phyloP scores from a whole-genome alignment of 2,888 invertebrate species.

The Stegophylla sp. region DNA sequence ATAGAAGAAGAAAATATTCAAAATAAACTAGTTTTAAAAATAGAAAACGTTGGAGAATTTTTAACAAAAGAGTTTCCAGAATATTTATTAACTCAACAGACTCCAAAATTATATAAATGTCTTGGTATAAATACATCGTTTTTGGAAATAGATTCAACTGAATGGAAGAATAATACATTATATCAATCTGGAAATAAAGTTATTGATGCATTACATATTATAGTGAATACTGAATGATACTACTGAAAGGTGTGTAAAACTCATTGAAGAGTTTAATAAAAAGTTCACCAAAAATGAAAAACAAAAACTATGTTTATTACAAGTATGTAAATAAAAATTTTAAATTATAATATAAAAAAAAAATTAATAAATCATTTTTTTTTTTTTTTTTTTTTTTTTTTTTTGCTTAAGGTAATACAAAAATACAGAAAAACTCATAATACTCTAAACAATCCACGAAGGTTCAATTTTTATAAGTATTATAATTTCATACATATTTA shows the following conservation, averaged over 20 bases:
- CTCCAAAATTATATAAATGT: slow-evolving; percentile 16
- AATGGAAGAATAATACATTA: neutral
- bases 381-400: no score
- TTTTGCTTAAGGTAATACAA: no score
- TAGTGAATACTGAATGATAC: slow-evolving; percentile 16
- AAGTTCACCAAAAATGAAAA: slow-evolving; percentile 22
- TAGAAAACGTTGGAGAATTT: neutral
- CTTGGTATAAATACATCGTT: neutral
- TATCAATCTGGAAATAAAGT: slow-evolving; percentile 5
- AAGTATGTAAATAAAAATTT: slow-evolving; percentile 14
- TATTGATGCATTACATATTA: neutral
- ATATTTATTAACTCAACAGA: slow-evolving; percentile 6
- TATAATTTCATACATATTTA: no score
- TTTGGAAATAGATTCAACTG: slow-evolving; percentile 20
- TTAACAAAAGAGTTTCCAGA: slow-evolving; percentile 14
- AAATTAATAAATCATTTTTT: no score
- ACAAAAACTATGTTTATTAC: slow-evolving; percentile 16
- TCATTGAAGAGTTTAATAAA: slow-evolving; percentile 14
- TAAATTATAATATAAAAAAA: neutral
- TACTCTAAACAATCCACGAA: no score
- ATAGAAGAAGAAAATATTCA: slow-evolving; percentile 12
- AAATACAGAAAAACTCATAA: no score
- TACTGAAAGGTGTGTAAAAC: slow-evolving; percentile 11
- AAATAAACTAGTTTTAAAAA: slow-evolving; percentile 11
- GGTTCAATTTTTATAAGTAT: no score